A percentile compares a stretch with the other conserved stretches of the same genome.
phyloP scores from a whole-genome alignment of 2,113 vertebrate species.

The Callorhinus ursinus region DNA sequence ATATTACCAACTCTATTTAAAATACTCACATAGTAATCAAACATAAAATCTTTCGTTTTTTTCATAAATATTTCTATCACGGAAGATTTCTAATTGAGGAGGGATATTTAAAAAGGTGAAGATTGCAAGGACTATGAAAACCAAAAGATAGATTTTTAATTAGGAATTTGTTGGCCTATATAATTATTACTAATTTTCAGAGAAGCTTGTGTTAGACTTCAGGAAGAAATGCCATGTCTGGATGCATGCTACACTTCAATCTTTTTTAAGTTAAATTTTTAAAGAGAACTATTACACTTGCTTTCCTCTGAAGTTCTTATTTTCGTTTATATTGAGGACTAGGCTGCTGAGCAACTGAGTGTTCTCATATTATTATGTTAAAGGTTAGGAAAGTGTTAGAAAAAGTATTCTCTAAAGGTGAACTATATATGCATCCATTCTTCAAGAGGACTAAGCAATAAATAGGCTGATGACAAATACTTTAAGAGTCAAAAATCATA shows the following conservation, averaged over 20 bases:
- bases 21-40: constrained; percentile 15
- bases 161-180: background rate
- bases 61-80: constrained; percentile 5
- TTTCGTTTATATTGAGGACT: background rate
- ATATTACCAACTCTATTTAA: constrained; percentile 26
- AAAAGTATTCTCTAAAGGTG: background rate
- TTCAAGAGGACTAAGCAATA: background rate
- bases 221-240: background rate
- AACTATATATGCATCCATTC: background rate
- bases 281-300: background rate
- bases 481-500: background rate
- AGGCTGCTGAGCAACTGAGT: background rate
- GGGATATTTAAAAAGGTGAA: background rate
- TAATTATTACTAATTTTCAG: constrained; percentile 6
- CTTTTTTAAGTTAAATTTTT: background rate
- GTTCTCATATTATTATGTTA: background rate
- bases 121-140: background rate
- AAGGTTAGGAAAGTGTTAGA: background rate
- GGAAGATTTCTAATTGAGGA: background rate
- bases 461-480: background rate
- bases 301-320: constrained; percentile 16
- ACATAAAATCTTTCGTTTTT: background rate
- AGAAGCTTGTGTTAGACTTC: background rate
- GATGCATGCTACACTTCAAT: background rate
- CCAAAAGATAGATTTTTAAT: background rate